These are phyloP conservation scores for Gasterosteus nipponicus DNA, from an alignment of 2,113 vertebrate genomes.

Conservation along the genomic window DNA sequence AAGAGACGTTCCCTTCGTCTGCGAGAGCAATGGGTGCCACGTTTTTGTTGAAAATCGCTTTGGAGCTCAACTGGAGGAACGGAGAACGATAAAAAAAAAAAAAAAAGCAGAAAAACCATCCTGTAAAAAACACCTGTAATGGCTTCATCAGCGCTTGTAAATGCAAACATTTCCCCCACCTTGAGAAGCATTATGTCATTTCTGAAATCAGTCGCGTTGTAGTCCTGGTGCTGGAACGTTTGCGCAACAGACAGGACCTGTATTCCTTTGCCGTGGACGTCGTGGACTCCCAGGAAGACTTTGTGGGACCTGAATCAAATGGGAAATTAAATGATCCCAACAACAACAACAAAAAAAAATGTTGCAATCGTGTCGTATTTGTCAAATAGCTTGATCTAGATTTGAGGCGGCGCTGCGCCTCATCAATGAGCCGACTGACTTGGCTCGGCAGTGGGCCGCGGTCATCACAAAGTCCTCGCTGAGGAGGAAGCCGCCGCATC, in stretches of 20 bases:
- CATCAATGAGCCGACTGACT: conserved; percentile 33
- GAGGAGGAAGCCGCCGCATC: conserved; percentile 72
- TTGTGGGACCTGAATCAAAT: background rate
- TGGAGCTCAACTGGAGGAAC: conserved; percentile 75
- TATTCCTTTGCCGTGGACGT: accelerated
- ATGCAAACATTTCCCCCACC: conserved; percentile 43
- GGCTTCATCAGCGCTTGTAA: background rate
- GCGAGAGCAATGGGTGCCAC: conserved; percentile 65
- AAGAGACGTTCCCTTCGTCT: background rate
- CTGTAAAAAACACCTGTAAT: background rate
- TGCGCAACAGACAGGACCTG: accelerated
- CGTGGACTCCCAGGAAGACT: conserved; percentile 46
- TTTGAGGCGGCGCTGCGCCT: too few species aligned
- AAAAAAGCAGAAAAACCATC: background rate
- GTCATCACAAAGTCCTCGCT: conserved; percentile 71
- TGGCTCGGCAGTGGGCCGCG: conserved; percentile 66
- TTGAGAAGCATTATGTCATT: conserved; percentile 76
- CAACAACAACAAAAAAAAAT: background rate
- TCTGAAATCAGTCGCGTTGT: accelerated
- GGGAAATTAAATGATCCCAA: too few species aligned
- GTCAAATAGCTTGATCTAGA: background rate
- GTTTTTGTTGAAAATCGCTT: conserved; percentile 50
- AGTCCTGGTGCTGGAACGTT: conserved; percentile 17
- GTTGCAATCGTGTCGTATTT: background rate
- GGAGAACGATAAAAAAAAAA: background rate